phyloP scores from a whole-genome alignment of 1,140 invertebrate genomes.

The Pachyrhynchus sulphureomaculatus region DNA sequence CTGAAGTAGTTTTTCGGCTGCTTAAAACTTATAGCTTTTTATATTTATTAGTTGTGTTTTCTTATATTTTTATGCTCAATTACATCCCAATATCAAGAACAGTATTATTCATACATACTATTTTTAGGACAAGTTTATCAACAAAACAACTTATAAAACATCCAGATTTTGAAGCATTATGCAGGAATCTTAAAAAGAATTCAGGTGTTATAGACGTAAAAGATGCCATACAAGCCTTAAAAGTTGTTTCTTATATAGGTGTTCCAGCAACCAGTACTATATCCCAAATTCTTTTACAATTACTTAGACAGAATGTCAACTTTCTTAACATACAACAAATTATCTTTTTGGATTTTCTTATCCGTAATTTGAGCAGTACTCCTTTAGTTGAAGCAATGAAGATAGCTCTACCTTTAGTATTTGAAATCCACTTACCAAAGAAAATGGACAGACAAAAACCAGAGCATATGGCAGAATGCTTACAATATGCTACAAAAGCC shows the following conservation, averaged over 20 bases:
- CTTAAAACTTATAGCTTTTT: no score
- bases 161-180: slow-evolving; percentile 54
- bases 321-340: slow-evolving; percentile 60
- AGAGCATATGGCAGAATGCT: slow-evolving; percentile 53
- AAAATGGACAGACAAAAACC: slow-evolving; percentile 58
- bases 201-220: slow-evolving; percentile 54
- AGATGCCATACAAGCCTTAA: slow-evolving; percentile 59
- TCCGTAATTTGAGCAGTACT: slow-evolving; percentile 52
- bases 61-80: no score
- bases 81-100: no score
- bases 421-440: slow-evolving; percentile 58
- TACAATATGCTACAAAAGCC: slow-evolving; percentile 55
- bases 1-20: no score
- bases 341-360: slow-evolving; percentile 60
- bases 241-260: slow-evolving; percentile 58
- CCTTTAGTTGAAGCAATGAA: slow-evolving; percentile 61
- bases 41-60: no score
- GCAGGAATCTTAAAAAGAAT: slow-evolving; percentile 55
- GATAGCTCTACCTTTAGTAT: slow-evolving; percentile 62
- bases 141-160: slow-evolving; percentile 43
- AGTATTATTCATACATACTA: no score
- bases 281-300: slow-evolving; percentile 61
- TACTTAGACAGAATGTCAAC: slow-evolving; percentile 62
- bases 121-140: slow-evolving; percentile 41
- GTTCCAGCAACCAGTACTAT: slow-evolving; percentile 58